Evolutionary conservation across 2,113 vertebrate genomes (phyloP), one percentile per base, ranked within the genome.

Genomic region (Cranoglanis bouderius): DNA sequence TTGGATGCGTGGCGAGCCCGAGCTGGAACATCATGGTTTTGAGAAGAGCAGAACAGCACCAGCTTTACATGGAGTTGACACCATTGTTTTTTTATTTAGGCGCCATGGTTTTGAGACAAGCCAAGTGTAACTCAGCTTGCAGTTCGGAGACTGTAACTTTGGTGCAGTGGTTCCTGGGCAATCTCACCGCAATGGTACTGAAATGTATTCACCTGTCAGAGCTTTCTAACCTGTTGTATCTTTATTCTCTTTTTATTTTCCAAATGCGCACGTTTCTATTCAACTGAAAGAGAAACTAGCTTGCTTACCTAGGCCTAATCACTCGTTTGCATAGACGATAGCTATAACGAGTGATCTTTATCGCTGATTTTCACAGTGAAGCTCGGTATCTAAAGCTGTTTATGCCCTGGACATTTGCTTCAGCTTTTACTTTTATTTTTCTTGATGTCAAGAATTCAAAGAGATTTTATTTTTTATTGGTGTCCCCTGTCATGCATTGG

Each of bases 51-150:
- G 13, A 46, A 4, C 38, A 84, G 49, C 78, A 81, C 26, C 38
- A 83, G 29, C 49, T 51, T 80, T 87, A 82, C 86, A 89, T 88
- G 80, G 32, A 35, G 70, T 63, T 70, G 3, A 46, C 80, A 6
- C 63, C 65, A 16, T 72, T 89, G 43, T 40, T 88, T 78, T 32
- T 90, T 19, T 89, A 84, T 84, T 59, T 90, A 9, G 21, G 84
- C 57, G 82, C 82, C 55, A 32, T 90, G 24, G 16, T 87, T 65
- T 53, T 87, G 29, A 83, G 88, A 81, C 90, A 88, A 85, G 85
- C 67, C 40, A 84, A 53, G 82, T 80, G 87, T 63, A 26, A 38
- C 32, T 10, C 35, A 29, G 10, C 2, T 21, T 89, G 90, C 91
- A 87, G 78, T 49, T 0, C 0, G 3, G 91, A 92, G 49, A 51